Conservation (phyloP, 2,888 invertebrate genomes). For the Andrena bucephala region DNA sequence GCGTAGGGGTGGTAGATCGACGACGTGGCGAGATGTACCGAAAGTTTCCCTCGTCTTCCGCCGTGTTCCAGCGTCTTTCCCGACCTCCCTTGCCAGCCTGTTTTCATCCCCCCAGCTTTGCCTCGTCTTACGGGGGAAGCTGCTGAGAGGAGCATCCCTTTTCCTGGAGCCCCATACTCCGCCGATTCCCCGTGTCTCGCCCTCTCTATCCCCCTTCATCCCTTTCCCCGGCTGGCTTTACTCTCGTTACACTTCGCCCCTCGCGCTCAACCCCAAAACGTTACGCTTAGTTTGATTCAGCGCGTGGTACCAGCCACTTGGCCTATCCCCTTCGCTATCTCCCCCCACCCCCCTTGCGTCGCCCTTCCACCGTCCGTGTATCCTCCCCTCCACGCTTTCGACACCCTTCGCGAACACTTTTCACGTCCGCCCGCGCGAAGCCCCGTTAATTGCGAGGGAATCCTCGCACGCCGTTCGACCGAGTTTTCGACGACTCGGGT, state of each 20-base stretch:
- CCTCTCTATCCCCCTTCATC: slow-evolving; percentile 50
- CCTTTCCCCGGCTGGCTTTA: slow-evolving; percentile 58
- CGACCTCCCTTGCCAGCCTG: slow-evolving; percentile 1
- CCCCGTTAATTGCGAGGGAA: slow-evolving; percentile 61
- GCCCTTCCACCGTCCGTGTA: not conserved
- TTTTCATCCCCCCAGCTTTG: slow-evolving; percentile 50
- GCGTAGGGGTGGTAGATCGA: slow-evolving; percentile 60
- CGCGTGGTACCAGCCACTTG: slow-evolving; percentile 71
- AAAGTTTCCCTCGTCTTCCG: slow-evolving; percentile 50
- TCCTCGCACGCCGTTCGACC: slow-evolving; percentile 40
- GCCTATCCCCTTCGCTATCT: slow-evolving; percentile 29
- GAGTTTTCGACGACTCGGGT: slow-evolving; percentile 21
- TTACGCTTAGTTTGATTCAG: slow-evolving; percentile 77
- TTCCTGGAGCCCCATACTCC: slow-evolving; percentile 64
- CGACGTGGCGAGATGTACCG: slow-evolving; percentile 67
- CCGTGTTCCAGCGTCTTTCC: slow-evolving; percentile 26
- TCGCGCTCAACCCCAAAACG: slow-evolving; percentile 63
- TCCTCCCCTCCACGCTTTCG: slow-evolving; percentile 13
- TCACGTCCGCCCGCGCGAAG: slow-evolving; percentile 59
- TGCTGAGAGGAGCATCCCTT: slow-evolving; percentile 74
- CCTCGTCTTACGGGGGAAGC: slow-evolving; percentile 61
- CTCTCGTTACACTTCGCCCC: slow-evolving; percentile 71
- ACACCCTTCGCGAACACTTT: slow-evolving; percentile 55
- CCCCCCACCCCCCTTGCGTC: not conserved
- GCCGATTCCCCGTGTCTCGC: slow-evolving; percentile 47